A percentile compares a stretch with the other conserved stretches of the same genome.
These are phyloP conservation scores for Yponomeuta sedellus DNA, from an alignment of 2,888 invertebrate genomes.

Conservation along the genomic window DNA sequence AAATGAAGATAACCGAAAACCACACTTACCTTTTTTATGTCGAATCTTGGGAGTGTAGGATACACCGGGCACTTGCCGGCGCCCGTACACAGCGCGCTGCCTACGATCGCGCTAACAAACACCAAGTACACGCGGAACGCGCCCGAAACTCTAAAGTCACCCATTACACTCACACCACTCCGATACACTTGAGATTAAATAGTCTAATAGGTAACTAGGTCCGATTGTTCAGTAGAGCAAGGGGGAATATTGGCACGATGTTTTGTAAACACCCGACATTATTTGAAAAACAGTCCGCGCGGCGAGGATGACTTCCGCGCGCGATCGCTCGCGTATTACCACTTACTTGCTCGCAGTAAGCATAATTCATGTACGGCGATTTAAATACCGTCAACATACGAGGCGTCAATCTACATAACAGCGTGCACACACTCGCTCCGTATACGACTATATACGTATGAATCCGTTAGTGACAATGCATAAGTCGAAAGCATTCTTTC, in stretches of 20 bases:
- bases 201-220: constrained; percentile 3
- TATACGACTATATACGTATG: constrained; percentile 29
- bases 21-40: constrained; percentile 78
- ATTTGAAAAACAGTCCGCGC: constrained; percentile 12
- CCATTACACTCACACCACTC: constrained; percentile 39
- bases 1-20: too few species aligned
- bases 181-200: not conserved
- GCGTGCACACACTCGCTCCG: constrained; percentile 37
- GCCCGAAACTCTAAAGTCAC: constrained; percentile 41
- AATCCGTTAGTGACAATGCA: constrained; percentile 42
- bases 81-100: constrained; percentile 60
- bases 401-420: constrained; percentile 18
- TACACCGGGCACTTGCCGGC: constrained; percentile 82
- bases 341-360: constrained; percentile 14
- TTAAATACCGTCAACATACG: constrained; percentile 20
- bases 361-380: constrained; percentile 18
- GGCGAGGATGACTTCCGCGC: not conserved
- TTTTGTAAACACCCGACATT: constrained; percentile 19
- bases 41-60: constrained; percentile 79
- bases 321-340: constrained; percentile 14
- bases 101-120: constrained; percentile 39
- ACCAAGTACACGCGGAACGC: constrained; percentile 34
- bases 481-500: constrained; percentile 30
- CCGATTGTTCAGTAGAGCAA: not conserved
- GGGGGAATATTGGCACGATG: constrained; percentile 8